phyloP scores from a whole-genome alignment of 2,113 vertebrate species.

The Emydura subglobosa region DNA sequence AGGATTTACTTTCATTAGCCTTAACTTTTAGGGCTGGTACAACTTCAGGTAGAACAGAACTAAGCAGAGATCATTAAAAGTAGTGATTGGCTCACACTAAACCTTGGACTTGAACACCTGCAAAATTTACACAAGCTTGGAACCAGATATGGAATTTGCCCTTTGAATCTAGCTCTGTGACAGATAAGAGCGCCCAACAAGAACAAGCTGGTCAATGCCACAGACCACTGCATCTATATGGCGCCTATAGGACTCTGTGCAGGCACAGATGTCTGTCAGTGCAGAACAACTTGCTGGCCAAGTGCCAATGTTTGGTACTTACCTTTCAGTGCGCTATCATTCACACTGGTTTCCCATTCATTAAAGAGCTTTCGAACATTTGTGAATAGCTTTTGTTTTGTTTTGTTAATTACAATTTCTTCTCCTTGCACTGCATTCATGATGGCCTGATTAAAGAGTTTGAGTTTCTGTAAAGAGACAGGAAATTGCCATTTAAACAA shows the following conservation, averaged over 20 bases:
- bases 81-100: neutral
- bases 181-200: neutral
- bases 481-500: neutral
- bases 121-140: neutral
- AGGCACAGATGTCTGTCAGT: neutral
- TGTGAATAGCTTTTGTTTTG: constrained; percentile 72
- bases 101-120: neutral
- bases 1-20: neutral
- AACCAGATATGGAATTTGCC: neutral
- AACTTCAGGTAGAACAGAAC: neutral
- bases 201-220: neutral
- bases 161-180: neutral
- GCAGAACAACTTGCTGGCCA: neutral
- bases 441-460: constrained; percentile 75
- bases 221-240: neutral
- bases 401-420: constrained; percentile 70
- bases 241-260: neutral
- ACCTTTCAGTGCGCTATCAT: constrained; percentile 51
- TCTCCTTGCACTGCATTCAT: constrained; percentile 77
- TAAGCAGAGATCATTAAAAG: neutral
- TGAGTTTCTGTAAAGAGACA: constrained; percentile 78
- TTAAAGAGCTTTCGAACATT: constrained; percentile 76
- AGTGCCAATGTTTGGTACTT: constrained; percentile 12
- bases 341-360: constrained; percentile 66
- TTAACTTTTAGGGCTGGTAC: neutral